These are phyloP conservation scores for Hesperia comma DNA, from an alignment of 2,888 invertebrate species.

Conservation along the genomic window DNA sequence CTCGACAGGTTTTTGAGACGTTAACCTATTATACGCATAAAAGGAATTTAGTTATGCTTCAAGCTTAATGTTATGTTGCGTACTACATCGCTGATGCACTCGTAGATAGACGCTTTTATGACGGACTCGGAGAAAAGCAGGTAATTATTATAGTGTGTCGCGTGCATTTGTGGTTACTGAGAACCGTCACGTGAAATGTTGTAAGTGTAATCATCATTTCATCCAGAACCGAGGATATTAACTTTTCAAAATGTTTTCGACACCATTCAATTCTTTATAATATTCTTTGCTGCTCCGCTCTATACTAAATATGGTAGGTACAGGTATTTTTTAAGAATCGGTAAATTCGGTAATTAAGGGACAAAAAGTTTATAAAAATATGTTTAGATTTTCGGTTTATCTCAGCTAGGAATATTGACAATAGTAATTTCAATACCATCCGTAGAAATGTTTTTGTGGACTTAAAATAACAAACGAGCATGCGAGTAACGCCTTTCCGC, in stretches of 20 bases:
- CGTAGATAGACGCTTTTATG: conserved; percentile 29
- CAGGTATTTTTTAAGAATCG: too few relatives aligned
- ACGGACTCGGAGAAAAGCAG: conserved; percentile 22
- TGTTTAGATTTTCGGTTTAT: too few relatives aligned
- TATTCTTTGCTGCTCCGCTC: too few relatives aligned
- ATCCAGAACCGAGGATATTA: not conserved
- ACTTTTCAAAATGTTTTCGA: not conserved
- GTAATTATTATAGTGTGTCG: conserved; percentile 35
- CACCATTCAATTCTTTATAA: not conserved
- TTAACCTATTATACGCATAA: conserved; percentile 47
- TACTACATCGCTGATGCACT: conserved; percentile 22
- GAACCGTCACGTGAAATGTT: conserved; percentile 21
- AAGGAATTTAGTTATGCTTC: conserved; percentile 48
- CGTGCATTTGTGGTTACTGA: conserved; percentile 33
- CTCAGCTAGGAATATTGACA: too few relatives aligned
- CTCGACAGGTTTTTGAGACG: conserved; percentile 41
- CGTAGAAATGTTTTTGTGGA: too few relatives aligned
- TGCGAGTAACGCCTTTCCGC: too few relatives aligned
- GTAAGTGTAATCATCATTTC: not conserved
- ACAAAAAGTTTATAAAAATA: too few relatives aligned
- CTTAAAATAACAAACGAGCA: too few relatives aligned
- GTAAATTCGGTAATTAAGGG: too few relatives aligned
- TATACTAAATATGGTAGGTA: too few relatives aligned
- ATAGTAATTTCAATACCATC: too few relatives aligned
- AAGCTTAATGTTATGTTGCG: conserved; percentile 30